Conservation (phyloP, 2,888 invertebrate genomes). For the Rutpela maculata region DNA sequence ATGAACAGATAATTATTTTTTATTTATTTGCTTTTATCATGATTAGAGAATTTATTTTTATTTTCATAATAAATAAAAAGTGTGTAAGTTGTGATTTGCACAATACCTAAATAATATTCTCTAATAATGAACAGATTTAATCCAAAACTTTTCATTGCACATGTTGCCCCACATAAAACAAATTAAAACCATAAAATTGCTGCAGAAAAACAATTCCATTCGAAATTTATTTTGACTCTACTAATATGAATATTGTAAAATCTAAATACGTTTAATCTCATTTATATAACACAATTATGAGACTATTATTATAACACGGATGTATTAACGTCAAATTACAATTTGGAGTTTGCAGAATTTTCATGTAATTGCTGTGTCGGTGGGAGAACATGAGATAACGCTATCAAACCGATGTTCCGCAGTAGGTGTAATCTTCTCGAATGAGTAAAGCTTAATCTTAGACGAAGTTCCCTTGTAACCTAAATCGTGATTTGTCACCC, state of each 20-base stretch:
- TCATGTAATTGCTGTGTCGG: constrained; percentile 30
- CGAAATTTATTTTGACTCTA: too few species aligned
- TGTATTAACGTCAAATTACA: constrained; percentile 25
- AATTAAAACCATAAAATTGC: too few species aligned
- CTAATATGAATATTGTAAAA: neutral
- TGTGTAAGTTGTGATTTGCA: too few species aligned
- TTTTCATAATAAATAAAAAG: too few species aligned
- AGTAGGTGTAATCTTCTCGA: constrained; percentile 64
- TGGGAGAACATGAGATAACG: constrained; percentile 49
- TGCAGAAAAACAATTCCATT: too few species aligned
- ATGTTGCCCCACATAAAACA: too few species aligned
- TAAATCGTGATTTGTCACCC: constrained; percentile 67
- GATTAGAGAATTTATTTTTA: too few species aligned
- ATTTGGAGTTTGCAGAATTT: constrained; percentile 29
- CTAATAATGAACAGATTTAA: too few species aligned
- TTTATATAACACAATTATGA: neutral
- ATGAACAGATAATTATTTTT: too few species aligned
- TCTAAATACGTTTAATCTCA: neutral
- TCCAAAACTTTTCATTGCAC: too few species aligned
- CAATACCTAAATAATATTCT: too few species aligned
- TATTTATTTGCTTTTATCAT: too few species aligned
- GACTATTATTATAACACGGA: constrained; percentile 2
- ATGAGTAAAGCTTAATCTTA: constrained; percentile 65
- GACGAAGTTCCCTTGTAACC: constrained; percentile 64
- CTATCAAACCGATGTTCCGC: constrained; percentile 57